Percentiles rank a stretch among this genome's conserved stretches.
phyloP scores from a whole-genome alignment of 2,113 vertebrate species.

The Leptocoma aspasia region DNA sequence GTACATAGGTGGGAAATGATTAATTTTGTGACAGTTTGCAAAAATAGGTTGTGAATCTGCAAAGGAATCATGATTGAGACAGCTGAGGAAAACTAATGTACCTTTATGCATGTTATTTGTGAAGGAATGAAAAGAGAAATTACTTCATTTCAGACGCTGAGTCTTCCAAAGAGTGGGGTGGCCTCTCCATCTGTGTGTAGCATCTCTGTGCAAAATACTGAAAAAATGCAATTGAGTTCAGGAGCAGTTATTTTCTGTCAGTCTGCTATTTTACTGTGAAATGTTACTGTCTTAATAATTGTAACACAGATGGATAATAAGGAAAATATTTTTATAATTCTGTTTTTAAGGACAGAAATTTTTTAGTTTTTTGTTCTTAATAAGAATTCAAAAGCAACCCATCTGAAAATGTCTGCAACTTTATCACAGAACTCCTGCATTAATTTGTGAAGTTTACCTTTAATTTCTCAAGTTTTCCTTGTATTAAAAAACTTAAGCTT shows the following conservation, averaged over 20 bases:
- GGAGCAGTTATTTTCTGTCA: neutral
- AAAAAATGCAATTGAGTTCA: neutral
- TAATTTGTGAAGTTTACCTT: neutral
- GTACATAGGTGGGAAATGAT: neutral
- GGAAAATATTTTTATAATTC: neutral
- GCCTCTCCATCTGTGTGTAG: neutral
- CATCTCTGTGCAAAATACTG: neutral
- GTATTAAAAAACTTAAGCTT: neutral
- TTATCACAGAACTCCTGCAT: neutral
- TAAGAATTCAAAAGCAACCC: neutral
- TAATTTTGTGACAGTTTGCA: neutral
- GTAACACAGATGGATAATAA: neutral
- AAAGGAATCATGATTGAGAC: neutral
- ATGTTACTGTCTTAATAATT: neutral
- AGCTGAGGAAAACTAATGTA: neutral
- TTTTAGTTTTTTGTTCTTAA: neutral
- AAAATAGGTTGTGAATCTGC: neutral
- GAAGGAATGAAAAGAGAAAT: neutral
- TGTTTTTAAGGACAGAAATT: neutral
- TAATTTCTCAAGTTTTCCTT: neutral
- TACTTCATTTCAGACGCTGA: accelerated
- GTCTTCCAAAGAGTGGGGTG: neutral
- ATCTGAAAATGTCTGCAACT: neutral
- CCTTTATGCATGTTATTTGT: neutral
- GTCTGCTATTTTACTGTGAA: neutral